These are phyloP conservation scores for Belgica antarctica DNA, from an alignment of 2,888 invertebrate species.

Conservation along the genomic window DNA sequence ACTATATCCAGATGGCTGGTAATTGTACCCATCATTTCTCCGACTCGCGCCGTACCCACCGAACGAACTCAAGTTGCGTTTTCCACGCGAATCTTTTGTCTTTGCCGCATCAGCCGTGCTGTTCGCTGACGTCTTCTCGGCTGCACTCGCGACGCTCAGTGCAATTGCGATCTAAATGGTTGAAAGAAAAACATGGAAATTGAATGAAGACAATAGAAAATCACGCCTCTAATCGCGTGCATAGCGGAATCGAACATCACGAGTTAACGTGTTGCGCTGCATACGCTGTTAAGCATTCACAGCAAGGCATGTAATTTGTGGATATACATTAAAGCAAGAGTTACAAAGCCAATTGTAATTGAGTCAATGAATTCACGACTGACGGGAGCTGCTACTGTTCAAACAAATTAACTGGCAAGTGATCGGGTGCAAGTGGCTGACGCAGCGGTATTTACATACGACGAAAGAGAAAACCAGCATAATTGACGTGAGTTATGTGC, in stretches of 20 bases:
- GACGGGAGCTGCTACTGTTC: conserved; percentile 5
- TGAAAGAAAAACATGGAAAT: conserved; percentile 14
- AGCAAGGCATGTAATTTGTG: no score
- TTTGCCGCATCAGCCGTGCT: conserved; percentile 18
- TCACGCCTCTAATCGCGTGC: conserved; percentile 27
- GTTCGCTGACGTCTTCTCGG: conserved; percentile 23
- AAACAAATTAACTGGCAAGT: no score
- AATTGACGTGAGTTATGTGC: neutral
- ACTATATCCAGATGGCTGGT: conserved; percentile 37
- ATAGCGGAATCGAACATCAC: neutral
- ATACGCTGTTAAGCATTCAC: neutral
- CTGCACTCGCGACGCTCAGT: conserved; percentile 22
- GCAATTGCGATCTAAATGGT: conserved; percentile 28
- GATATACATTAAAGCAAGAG: no score
- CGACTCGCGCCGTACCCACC: conserved; percentile 48
- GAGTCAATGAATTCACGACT: conserved; percentile 36
- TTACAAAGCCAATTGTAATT: neutral
- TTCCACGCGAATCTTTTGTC: conserved; percentile 51
- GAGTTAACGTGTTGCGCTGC: neutral
- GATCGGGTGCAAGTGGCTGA: no score
- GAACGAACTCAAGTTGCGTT: conserved; percentile 52
- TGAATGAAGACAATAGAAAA: conserved; percentile 13
- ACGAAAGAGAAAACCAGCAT: neutral
- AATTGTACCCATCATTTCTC: conserved; percentile 33
- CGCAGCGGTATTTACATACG: neutral